Base-by-base conservation (phyloP, 2,797 vertebrate genomes). In the Danio albolineatus region DNA sequence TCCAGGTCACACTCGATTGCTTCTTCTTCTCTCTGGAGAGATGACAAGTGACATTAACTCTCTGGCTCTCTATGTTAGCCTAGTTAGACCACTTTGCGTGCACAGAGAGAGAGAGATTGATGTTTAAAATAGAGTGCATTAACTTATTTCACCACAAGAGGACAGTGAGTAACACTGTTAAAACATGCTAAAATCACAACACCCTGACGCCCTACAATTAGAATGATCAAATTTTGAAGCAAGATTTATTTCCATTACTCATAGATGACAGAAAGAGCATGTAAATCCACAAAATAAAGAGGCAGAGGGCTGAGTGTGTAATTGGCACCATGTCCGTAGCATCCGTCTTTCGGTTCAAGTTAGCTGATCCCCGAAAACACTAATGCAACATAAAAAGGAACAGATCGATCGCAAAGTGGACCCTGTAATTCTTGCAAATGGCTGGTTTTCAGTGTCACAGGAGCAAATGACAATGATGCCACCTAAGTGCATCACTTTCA, bases 111-210 rank as follows among this genome's bases (percentile, higher is more conserved):
- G 39, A 61, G 6, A 56, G 21, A 48, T 1, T 16, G 0, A 28
- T 8, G 49, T 65, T 38, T 13, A 14, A 10, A 43, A 16, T 53
- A 2, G 6, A 57, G 19, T 43, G 64, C 6, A 70, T 44, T 61
- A 54, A 17, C n/a, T 36, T 54, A 19, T 16, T 70, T 76, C 21
- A 43, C 82, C 82, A 83, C 73, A 74, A 64, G 82, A 44, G 66
- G 76, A 54, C 82, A 79, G 51, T 72, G 59, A 19, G 44, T 44
- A 44, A 56, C 12, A 65, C 17, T 8, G 17, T 38, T 60, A 7
- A 9, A 12, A 72, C 17, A 28, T 36, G 21, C 19, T 10, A 49
- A 2, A 38, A 28, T 16, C 48, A 38, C 38, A 51, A 51, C 7
- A 39, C 16, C 6, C 48, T 69, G 16, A 51, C 1, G 5, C 28